Conservation (phyloP, 1,140 invertebrate genomes). For the Trachymyrmex cornetzi region DNA sequence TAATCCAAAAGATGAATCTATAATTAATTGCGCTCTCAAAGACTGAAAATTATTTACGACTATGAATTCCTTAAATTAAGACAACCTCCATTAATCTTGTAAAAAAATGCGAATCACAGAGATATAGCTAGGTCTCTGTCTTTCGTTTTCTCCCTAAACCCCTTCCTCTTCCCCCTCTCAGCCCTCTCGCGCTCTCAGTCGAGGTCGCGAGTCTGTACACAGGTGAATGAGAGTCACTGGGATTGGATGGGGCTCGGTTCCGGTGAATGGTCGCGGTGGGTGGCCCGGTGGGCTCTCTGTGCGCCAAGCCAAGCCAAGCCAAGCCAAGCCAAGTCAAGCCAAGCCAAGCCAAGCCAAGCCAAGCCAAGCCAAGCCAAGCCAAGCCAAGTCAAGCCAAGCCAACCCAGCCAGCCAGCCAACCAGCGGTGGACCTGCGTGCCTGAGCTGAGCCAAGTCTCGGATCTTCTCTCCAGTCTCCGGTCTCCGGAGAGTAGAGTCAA, state of each 20-base stretch:
- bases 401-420: conserved; percentile 79
- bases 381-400: conserved; percentile 77
- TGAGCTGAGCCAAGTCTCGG: conserved; percentile 76
- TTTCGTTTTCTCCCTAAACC: background rate
- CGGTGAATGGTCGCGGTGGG: conserved; percentile 87
- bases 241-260: conserved; percentile 86
- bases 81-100: background rate
- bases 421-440: conserved; percentile 82
- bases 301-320: conserved; percentile 77
- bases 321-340: conserved; percentile 79
- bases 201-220: background rate
- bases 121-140: background rate
- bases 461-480: conserved; percentile 49
- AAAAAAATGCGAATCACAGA: background rate
- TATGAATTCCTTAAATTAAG: background rate
- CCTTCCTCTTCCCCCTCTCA: background rate
- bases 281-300: conserved; percentile 85
- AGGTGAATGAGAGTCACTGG: conserved; percentile 83
- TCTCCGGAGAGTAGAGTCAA: conserved; percentile 20
- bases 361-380: conserved; percentile 78
- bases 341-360: conserved; percentile 79
- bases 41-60: too few species aligned
- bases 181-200: background rate
- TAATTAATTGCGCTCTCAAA: too few species aligned
- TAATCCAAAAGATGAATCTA: too few species aligned